These are phyloP conservation scores for Tapirus terrestris DNA, from an alignment of 2,113 vertebrate genomes.

Conservation along the genomic window DNA sequence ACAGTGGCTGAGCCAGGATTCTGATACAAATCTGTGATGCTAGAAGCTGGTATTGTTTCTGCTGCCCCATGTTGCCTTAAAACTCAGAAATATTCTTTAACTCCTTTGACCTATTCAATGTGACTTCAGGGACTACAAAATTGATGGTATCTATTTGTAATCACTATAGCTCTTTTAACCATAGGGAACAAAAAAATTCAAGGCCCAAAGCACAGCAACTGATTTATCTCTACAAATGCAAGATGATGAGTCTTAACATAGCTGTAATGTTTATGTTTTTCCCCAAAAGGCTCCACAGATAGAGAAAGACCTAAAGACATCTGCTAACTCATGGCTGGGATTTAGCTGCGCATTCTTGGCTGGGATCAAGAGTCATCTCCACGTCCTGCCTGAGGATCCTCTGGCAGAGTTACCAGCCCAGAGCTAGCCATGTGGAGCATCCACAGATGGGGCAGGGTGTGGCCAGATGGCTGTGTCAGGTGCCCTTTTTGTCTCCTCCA, in stretches of 20 bases:
- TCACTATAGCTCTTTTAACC: not conserved
- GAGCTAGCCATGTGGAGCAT: accelerated
- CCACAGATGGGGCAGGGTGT: accelerated
- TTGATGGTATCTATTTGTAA: not conserved
- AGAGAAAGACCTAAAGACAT: not conserved
- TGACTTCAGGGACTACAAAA: not conserved
- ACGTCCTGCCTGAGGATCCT: not conserved
- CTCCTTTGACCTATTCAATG: not conserved
- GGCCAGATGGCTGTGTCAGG: not conserved
- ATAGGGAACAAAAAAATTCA: not conserved
- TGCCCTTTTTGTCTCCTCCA: not conserved
- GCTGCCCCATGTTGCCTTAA: not conserved
- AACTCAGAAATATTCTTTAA: not conserved
- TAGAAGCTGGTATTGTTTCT: not conserved
- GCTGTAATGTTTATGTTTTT: not conserved
- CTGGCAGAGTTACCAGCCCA: not conserved
- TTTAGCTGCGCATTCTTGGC: not conserved
- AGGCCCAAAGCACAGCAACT: not conserved
- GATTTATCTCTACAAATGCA: not conserved
- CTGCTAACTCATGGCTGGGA: not conserved
- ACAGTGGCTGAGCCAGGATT: not conserved
- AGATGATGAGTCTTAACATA: not conserved
- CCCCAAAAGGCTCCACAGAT: not conserved
- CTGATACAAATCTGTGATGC: not conserved
- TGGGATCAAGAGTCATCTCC: not conserved